phyloP scores from a whole-genome alignment of 2,113 vertebrate species.

The Bucco capensis region DNA sequence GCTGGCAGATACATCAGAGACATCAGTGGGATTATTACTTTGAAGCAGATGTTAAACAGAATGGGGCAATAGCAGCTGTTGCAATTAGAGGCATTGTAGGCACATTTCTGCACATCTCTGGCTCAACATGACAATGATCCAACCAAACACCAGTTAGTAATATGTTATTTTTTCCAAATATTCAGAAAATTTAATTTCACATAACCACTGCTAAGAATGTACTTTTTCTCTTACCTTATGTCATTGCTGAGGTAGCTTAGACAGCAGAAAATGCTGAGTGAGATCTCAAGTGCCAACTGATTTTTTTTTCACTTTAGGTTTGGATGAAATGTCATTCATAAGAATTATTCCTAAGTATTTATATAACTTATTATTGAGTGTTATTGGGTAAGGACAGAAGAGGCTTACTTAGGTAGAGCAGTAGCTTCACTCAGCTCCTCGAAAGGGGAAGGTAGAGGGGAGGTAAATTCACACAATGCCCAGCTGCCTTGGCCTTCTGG shows the following conservation, averaged over 20 bases:
- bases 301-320: background rate
- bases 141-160: constrained; percentile 19
- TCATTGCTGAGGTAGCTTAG: background rate
- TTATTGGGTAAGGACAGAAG: background rate
- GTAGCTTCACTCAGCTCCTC: background rate
- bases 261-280: background rate
- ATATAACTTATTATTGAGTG: background rate
- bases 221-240: background rate
- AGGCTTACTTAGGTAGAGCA: background rate
- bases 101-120: constrained; percentile 14
- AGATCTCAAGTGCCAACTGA: background rate
- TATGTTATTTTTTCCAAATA: background rate
- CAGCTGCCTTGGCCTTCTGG: background rate
- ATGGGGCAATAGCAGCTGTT: constrained; percentile 36
- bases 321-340: background rate
- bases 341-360: background rate
- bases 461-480: background rate
- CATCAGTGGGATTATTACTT: constrained; percentile 24
- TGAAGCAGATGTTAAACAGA: constrained; percentile 66
- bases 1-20: constrained; percentile 41
- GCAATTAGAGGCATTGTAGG: constrained; percentile 52
- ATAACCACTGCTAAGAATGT: background rate
- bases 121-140: constrained; percentile 31
- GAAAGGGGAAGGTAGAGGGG: background rate
- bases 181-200: background rate